Evolutionary conservation across 2,113 vertebrate genomes (phyloP), one percentile per base, ranked within the genome.

Genomic region (Echinops telfairi): DNA sequence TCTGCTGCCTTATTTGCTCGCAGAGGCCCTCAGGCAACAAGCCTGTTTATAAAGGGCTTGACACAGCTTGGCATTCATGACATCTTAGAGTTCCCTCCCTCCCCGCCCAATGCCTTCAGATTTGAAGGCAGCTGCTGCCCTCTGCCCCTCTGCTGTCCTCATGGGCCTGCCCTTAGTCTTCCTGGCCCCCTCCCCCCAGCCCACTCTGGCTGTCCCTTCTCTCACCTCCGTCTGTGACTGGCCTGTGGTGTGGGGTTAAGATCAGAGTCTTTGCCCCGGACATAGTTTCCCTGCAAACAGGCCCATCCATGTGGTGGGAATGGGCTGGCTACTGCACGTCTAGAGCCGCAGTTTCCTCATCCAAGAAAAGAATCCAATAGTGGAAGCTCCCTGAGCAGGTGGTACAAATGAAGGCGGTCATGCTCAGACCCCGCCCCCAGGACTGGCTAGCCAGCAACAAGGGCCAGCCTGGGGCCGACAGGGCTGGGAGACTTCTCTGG

Each of bases 31-130:
- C 47, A 14, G 47, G 47, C 47, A 53, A 53, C 10, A 53, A 53
- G 47, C 12, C 82, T 31, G 40, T 33, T n/a, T 53, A 27, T 64
- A 57, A 71, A 88, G 2, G 9, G 23, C 73, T 77, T 58, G 70
- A 60, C 60, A 20, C 62, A 66, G 11, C 87, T 80, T 19, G 47
- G 27, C 40, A 68, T 85, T 95, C 91, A 70, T 78, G 87, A 76
- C 89, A 87, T 31, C 60, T 31, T 47, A 31, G 11, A 64, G 76
- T 75, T 77, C 60, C 64, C 66, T 33, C 79, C 47, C 47, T 10
- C 47, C 47, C 47, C 47, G 9, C 9, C 47, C 47, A 53, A 43
- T 25, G 73, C n/a, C 29, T 57, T 84, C 31, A 47, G 60, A 57
- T 36, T 0, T 19, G 43, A 82, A 70, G 47, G 68, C 68, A 68